Conservation (phyloP, 2,113 vertebrate genomes). For the Xenopus tropicalis region UCB_Xtro_10.0 CM004443.2:157559501-157560000, state of each 20-base stretch:
- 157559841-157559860: constrained; percentile 9
- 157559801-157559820: constrained; percentile 9
- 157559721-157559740: constrained; percentile 43
- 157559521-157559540: too few relatives aligned
- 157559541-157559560: constrained; percentile 4
- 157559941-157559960: background rate
- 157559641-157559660: constrained; percentile 29
- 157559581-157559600: constrained; percentile 42
- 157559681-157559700: constrained; percentile 44
- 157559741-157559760: constrained; percentile 41
- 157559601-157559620: constrained; percentile 45
- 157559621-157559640: constrained; percentile 44
- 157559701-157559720: constrained; percentile 51
- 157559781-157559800: constrained; percentile 48
- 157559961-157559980: background rate
- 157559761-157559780: constrained; percentile 55
- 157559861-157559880: constrained; percentile 15
- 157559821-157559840: constrained; percentile 14
- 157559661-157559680: constrained; percentile 42
- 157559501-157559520: too few relatives aligned
- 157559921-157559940: constrained; percentile 12
- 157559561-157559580: constrained; percentile 8
- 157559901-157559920: constrained; percentile 14
- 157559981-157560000: background rate
- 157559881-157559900: background rate